These are phyloP conservation scores for Abrostola tripartita DNA, from an alignment of 2,888 invertebrate genomes.

Conservation along the genomic window DNA sequence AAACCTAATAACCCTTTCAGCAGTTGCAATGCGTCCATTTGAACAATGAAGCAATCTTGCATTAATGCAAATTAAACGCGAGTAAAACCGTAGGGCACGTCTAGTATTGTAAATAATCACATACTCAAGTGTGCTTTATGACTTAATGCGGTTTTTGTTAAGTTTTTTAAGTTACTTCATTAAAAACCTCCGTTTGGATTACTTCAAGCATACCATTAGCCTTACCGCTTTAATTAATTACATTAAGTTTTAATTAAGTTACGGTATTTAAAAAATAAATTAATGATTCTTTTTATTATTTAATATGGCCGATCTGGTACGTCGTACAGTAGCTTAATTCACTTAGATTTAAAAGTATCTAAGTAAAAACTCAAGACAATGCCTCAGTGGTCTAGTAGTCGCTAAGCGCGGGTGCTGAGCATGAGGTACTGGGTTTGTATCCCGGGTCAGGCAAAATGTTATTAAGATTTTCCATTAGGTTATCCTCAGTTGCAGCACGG, in stretches of 20 bases:
- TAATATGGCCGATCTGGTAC: conserved; percentile 13
- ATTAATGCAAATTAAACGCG: too few relatives aligned
- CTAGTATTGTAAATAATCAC: not conserved
- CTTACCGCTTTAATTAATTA: conserved; percentile 44
- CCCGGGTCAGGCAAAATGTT: too few relatives aligned
- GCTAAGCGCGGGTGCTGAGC: too few relatives aligned
- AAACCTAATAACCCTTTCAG: too few relatives aligned
- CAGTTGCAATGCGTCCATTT: too few relatives aligned
- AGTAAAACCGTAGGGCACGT: not conserved
- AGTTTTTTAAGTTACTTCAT: conserved; percentile 13
- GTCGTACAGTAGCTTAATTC: not conserved
- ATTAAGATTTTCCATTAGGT: too few relatives aligned
- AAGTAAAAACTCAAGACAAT: too few relatives aligned
- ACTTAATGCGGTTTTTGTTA: conserved; percentile 16
- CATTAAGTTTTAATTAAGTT: conserved; percentile 43
- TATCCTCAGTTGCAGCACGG: too few relatives aligned
- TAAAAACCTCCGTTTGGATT: conserved; percentile 42
- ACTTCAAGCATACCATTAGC: conserved; percentile 50
- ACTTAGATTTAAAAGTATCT: not conserved
- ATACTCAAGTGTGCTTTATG: conserved; percentile 34
- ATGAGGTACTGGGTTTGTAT: too few relatives aligned
- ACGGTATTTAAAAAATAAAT: conserved; percentile 40
- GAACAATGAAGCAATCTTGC: too few relatives aligned
- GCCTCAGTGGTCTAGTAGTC: too few relatives aligned
- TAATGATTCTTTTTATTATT: conserved; percentile 16